phyloP scores from a whole-genome alignment of 1,140 invertebrate species.

The Colletes latitarsis region DNA sequence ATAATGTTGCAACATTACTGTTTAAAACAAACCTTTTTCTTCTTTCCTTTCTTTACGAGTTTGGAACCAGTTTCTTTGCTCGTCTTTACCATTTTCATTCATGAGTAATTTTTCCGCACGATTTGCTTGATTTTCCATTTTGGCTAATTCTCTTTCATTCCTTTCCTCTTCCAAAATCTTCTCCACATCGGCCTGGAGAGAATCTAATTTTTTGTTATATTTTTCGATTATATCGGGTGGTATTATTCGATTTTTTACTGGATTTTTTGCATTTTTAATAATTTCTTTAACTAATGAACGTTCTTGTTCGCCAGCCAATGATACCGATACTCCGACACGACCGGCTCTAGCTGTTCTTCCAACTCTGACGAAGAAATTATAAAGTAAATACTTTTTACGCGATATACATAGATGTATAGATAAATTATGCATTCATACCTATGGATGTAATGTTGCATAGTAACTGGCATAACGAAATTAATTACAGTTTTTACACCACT shows the following conservation, averaged over 20 bases:
- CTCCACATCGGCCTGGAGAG: constrained; percentile 89
- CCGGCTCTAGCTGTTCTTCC: constrained; percentile 97
- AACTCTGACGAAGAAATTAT: constrained; percentile 82
- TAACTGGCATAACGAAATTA: constrained; percentile 97
- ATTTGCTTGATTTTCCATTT: constrained; percentile 92
- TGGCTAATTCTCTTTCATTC: constrained; percentile 90
- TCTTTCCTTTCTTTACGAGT: constrained; percentile 89
- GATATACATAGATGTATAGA: neutral
- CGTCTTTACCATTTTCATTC: constrained; percentile 71
- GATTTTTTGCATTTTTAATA: constrained; percentile 91
- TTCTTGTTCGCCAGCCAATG: constrained; percentile 96
- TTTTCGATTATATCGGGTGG: constrained; percentile 94
- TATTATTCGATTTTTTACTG: constrained; percentile 93
- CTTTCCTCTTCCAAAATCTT: constrained; percentile 92
- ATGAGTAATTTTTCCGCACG: constrained; percentile 89
- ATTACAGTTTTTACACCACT: constrained; percentile 97
- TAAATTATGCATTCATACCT: constrained; percentile 77
- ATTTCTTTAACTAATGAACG: constrained; percentile 95
- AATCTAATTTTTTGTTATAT: constrained; percentile 88
- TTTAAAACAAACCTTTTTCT: constrained; percentile 84
- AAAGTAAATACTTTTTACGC: constrained; percentile 1
- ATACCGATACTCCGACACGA: constrained; percentile 93
- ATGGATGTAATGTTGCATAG: constrained; percentile 97
- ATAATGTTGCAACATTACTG: neutral
- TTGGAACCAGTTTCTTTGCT: constrained; percentile 92